These are phyloP conservation scores for Oxytorus armatus DNA, from an alignment of 2,888 invertebrate genomes.

Conservation along the genomic window DNA sequence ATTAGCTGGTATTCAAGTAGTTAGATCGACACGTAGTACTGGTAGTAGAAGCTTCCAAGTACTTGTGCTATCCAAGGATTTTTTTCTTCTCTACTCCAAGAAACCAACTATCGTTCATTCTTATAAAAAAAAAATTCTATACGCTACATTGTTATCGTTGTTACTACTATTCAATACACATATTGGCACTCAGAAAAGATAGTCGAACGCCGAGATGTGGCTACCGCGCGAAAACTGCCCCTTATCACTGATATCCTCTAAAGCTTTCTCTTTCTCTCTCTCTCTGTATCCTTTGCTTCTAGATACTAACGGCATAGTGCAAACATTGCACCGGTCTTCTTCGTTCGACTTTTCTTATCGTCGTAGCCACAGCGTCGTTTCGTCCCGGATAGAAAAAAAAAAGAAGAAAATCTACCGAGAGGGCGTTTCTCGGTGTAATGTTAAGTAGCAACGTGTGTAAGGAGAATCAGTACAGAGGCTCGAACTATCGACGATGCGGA, in stretches of 20 bases:
- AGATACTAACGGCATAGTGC: neutral
- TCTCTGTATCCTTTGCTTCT: too few species aligned
- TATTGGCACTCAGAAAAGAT: conserved; percentile 41
- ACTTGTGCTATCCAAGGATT: too few species aligned
- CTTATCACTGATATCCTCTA: conserved; percentile 71
- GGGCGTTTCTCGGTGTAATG: conserved; percentile 45
- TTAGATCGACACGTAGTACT: too few species aligned
- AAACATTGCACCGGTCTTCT: conserved; percentile 16
- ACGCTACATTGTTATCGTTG: conserved; percentile 8
- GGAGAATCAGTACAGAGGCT: conserved; percentile 18
- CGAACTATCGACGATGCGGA: conserved; percentile 47
- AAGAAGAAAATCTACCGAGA: conserved; percentile 16
- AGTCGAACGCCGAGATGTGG: conserved; percentile 25
- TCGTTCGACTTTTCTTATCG: conserved; percentile 37
- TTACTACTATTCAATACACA: conserved; percentile 33
- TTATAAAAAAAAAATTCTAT: too few species aligned
- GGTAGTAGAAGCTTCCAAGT: too few species aligned
- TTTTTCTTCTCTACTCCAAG: too few species aligned
- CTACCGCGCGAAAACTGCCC: conserved; percentile 65
- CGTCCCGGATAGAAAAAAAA: conserved; percentile 40
- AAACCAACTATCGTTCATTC: too few species aligned
- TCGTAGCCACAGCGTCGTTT: conserved; percentile 32
- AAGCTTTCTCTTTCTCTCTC: too few species aligned
- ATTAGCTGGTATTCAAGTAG: too few species aligned
- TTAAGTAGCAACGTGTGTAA: conserved; percentile 62